Evolutionary conservation across 1,140 invertebrate genomes (phyloP).

Genomic region (Drosophila tropicalis): DNA sequence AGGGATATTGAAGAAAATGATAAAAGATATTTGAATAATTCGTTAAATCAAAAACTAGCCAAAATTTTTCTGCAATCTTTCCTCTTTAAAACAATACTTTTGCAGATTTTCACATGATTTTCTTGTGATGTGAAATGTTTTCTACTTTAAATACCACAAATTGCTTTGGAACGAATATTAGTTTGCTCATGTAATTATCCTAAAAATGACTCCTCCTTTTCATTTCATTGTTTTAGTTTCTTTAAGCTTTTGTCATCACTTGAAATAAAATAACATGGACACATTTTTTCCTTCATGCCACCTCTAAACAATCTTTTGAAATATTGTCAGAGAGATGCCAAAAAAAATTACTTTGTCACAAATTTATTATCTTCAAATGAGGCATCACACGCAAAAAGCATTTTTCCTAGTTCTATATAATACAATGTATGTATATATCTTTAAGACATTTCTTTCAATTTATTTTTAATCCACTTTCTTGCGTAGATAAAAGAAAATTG

Average conservation of each 20-base stretch:
- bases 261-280: not conserved
- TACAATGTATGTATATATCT: slow-evolving; percentile 43
- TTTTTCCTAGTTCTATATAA: slow-evolving; percentile 1
- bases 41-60: too few relatives aligned
- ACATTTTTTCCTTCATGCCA: not conserved
- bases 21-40: too few relatives aligned
- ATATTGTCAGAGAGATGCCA: slow-evolving; percentile 23
- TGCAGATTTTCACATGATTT: too few relatives aligned
- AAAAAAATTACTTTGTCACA: slow-evolving; percentile 49
- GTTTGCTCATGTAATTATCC: not conserved
- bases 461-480: slow-evolving; percentile 66
- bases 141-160: not conserved
- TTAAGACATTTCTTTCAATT: slow-evolving; percentile 24
- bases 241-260: not conserved
- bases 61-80: too few relatives aligned
- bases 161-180: not conserved
- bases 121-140: not conserved
- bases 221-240: not conserved
- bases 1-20: too few relatives aligned
- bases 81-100: too few relatives aligned
- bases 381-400: slow-evolving; percentile 34
- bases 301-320: slow-evolving; percentile 23
- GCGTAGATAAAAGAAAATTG: slow-evolving; percentile 74
- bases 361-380: slow-evolving; percentile 38
- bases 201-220: not conserved